Base-by-base conservation (phyloP, 2,888 invertebrate species). In the Eristalinus sepulchralis region DNA sequence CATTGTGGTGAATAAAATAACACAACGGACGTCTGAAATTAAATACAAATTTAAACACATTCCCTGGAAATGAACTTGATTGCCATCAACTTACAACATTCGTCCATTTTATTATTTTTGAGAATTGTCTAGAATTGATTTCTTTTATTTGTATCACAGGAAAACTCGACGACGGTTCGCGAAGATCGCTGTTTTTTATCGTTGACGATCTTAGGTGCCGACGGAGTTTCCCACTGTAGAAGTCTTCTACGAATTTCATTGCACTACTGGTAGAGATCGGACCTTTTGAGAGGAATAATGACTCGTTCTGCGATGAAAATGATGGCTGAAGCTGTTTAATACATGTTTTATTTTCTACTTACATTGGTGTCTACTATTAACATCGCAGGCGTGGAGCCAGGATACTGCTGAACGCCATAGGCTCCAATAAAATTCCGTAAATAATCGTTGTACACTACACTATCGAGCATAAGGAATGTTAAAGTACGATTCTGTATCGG, bases 1-100 rank as follows among this genome's bases (percentile, higher is more conserved):
- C 97, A 97, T 91, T 95, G 95, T 31, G 95, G 95, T 4, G 97
- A 95, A 90, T 96, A 95, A 91, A 97, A 97, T 88, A 97, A 94
- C 9, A 96, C 94, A 67, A 98, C 94, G 81, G 96, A 95, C 90
- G 96, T 92, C 34, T 93, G 93, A 89, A 88, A 77, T 47, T 8
- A 36, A 47, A 60, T 68, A 55, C 24, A 60, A 33, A 47, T 55
- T 55, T 17, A 57, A 83, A 53, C 34, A 53, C 1, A 22, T 11
- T 11, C 11, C 1, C 1, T 2, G 22, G 1, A 24, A 57, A 22
- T 11, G 9, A 2, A 10, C 1, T 2, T 24, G 1, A 24, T 13
- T 24, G 57, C 9, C 11, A 5, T 17, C 1, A 20, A 77, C 73
- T 83, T 66, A 86, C 86, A n/a, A 33, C 53, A 63, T 83, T 78